phyloP scores from a whole-genome alignment of 2,113 vertebrate species.

The Desmodus rotundus region DNA sequence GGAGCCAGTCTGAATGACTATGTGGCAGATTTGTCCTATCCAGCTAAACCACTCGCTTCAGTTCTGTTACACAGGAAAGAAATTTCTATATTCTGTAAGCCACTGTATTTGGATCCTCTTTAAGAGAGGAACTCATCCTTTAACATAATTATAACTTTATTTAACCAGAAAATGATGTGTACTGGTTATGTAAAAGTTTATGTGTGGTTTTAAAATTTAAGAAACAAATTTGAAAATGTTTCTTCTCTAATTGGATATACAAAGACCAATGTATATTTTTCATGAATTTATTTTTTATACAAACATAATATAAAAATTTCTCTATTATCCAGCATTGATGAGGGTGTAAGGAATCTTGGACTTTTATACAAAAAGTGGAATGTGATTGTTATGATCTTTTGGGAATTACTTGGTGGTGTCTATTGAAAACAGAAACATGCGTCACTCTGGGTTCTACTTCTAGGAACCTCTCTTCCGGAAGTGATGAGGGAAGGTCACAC shows the following conservation, averaged over 20 bases:
- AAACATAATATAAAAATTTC: neutral
- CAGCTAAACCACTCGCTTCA: neutral
- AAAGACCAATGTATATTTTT: neutral
- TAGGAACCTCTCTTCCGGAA: neutral
- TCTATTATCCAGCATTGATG: neutral
- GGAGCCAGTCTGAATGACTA: neutral
- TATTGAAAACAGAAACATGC: neutral
- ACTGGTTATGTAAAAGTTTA: neutral
- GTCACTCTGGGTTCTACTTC: neutral
- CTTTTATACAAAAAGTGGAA: neutral
- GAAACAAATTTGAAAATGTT: conserved; percentile 2
- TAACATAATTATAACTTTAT: neutral
- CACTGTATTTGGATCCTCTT: neutral
- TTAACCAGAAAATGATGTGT: neutral
- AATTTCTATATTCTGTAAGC: neutral
- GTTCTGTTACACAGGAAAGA: neutral
- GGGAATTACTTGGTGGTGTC: neutral
- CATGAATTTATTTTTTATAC: neutral
- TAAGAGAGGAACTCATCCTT: neutral
- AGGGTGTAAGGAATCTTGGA: neutral
- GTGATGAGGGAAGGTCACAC: neutral
- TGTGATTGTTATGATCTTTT: neutral
- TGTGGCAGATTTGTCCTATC: neutral
- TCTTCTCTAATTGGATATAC: neutral
- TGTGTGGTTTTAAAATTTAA: conserved; percentile 9